Base-by-base conservation (phyloP, 2,113 vertebrate species). In the Phrynosoma platyrhinos region DNA sequence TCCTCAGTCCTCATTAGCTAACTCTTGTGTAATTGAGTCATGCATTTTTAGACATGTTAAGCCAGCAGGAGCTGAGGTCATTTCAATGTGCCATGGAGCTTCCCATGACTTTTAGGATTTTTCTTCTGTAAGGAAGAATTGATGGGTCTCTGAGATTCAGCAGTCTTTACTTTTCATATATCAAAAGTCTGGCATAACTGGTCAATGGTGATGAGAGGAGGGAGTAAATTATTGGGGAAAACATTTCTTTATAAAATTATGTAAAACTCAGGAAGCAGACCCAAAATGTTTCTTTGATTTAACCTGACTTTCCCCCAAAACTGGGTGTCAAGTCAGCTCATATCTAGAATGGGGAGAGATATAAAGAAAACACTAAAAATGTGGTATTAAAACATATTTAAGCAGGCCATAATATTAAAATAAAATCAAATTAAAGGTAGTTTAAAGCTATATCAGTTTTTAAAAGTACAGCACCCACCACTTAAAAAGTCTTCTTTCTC, bases 1-100 rank as follows among this genome's bases (percentile, higher is more conserved):
- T 96, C 93, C 90, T 91, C 94, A 90, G 93, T 96, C 93, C 96
- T 96, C 95, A 96, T 97, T 97, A 97, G 96, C 97, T 97, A 97
- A 97, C 95, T 95, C 96, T 97, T 96, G 94, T 97, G 96, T 97
- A 97, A 97, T 97, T 96, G 97, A 96, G 97, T 97, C 97, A 97
- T 96, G 97, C 96, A 83, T 96, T 95, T 95, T 96, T 95, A 96
- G 94, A 90, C 90, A 90, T 96, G 95, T 97, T 97, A 97, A 94
- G 95, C 91, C 85, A 95, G 92, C 91, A 92, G 89, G 36, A 94
- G 93, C 82, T 96, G 95, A 36, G 96, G 95, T 95, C 95, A 96
- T 94, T 93, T 83, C 92, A 90, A 93, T 91, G 88, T 84, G 91
- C 93, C 92, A 92, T 92, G 27, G 68, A 71, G 92, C 92, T 88